Evolutionary conservation across 1,140 invertebrate genomes (phyloP).

Genomic region (Steinernema khuongi): DNA sequence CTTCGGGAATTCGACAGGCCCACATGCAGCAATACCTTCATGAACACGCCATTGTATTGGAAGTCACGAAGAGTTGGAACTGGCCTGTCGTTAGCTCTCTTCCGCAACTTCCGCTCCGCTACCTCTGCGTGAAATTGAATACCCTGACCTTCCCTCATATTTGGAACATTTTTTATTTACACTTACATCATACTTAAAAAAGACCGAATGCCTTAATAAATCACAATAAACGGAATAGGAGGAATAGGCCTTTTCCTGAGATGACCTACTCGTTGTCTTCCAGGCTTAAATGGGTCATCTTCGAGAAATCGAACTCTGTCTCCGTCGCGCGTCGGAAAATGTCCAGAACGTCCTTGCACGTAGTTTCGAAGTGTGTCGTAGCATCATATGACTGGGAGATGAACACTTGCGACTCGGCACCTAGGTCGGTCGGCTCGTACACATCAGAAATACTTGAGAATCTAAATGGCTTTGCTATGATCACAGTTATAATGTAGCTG

Average conservation of each 20-base stretch:
- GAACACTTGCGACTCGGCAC: constrained; percentile 75
- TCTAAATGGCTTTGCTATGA: constrained; percentile 58
- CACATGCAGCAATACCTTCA: too few species aligned
- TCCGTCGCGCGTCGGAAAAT: constrained; percentile 93
- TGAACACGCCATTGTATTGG: too few species aligned
- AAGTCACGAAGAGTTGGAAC: too few species aligned
- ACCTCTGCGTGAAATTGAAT: too few species aligned
- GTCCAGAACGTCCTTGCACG: constrained; percentile 88
- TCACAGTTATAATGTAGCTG: constrained; percentile 14
- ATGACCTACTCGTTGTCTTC: constrained; percentile 50
- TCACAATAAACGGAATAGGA: too few species aligned
- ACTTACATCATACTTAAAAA: too few species aligned
- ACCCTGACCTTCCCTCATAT: too few species aligned
- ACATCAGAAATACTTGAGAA: constrained; percentile 74
- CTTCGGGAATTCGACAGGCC: too few species aligned
- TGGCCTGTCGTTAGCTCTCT: too few species aligned
- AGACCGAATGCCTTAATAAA: too few species aligned
- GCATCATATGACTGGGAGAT: constrained; percentile 67
- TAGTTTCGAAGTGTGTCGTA: constrained; percentile 99
- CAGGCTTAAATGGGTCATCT: constrained; percentile 55
- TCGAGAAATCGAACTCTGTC: constrained; percentile 92
- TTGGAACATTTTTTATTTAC: too few species aligned
- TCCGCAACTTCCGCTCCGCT: too few species aligned
- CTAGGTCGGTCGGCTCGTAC: constrained; percentile 83
- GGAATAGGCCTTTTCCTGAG: background rate